Conservation (phyloP, 2,797 vertebrate genomes). For the Manis javanica region DNA sequence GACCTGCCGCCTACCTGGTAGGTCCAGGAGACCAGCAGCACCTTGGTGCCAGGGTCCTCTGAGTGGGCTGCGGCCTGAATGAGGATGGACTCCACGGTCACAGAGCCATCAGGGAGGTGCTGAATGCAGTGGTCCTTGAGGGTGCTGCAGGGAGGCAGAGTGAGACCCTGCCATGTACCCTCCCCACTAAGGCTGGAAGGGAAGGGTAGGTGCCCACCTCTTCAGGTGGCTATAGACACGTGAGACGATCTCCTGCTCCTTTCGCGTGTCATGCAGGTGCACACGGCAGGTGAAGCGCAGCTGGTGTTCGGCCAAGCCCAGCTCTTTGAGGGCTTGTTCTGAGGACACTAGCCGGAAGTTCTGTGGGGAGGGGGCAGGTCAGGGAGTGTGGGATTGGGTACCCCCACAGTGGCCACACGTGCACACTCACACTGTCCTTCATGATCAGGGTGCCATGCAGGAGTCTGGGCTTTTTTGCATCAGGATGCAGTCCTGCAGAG, state of each 20-base stretch:
- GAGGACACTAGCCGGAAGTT: constrained; percentile 95
- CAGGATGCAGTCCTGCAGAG: constrained; percentile 90
- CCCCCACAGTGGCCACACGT: fast-evolving
- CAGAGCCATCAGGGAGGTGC: constrained; percentile 96
- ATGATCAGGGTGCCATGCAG: constrained; percentile 97
- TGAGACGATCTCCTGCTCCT: constrained; percentile 93
- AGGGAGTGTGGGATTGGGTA: fast-evolving
- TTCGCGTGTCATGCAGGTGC: constrained; percentile 95
- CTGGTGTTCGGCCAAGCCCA: constrained; percentile 96
- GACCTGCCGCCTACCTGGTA: constrained; percentile 91
- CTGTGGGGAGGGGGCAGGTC: constrained; percentile 79
- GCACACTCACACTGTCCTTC: constrained; percentile 94
- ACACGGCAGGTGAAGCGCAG: constrained; percentile 97
- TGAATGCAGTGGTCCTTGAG: constrained; percentile 96
- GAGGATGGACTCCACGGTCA: constrained; percentile 98
- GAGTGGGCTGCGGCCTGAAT: constrained; percentile 95
- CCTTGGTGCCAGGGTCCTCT: constrained; percentile 94
- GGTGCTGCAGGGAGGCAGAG: constrained; percentile 82
- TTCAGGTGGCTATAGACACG: constrained; percentile 95
- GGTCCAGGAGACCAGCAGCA: constrained; percentile 97
- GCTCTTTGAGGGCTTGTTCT: constrained; percentile 96
- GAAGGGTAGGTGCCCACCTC: constrained; percentile 83
- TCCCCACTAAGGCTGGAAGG: fast-evolving
- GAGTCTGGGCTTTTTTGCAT: constrained; percentile 94
- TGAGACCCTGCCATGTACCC: not conserved